These are phyloP conservation scores for Toxotes jaculatrix DNA, from an alignment of 2,113 vertebrate species.

Conservation along the genomic window DNA sequence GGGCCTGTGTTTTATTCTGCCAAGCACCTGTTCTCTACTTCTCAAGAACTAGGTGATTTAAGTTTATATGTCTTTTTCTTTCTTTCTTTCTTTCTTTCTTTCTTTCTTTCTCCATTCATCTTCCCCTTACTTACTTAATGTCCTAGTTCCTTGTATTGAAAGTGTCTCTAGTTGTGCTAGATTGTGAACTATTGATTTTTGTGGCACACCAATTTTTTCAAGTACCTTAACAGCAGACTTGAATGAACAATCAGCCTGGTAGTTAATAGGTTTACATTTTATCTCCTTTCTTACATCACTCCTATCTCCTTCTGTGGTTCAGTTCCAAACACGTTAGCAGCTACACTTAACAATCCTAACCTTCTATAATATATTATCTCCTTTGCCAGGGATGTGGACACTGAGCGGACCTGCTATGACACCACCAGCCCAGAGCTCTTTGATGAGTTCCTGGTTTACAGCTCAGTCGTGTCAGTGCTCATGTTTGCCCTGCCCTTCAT, in stretches of 20 bases:
- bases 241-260: background rate
- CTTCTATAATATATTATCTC: background rate
- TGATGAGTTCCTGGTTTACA: slow-evolving; percentile 91
- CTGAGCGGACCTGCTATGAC: slow-evolving; percentile 88
- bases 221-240: background rate
- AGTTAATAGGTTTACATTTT: background rate
- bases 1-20: slow-evolving; percentile 87
- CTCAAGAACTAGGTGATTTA: slow-evolving; percentile 84
- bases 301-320: background rate
- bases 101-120: background rate
- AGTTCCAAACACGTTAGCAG: background rate
- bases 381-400: slow-evolving; percentile 65
- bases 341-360: background rate
- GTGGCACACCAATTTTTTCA: background rate
- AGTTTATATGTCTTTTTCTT: background rate
- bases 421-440: slow-evolving; percentile 92
- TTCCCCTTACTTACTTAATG: background rate
- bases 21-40: slow-evolving; percentile 93
- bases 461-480: slow-evolving; percentile 88
- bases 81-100: background rate
- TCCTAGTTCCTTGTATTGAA: background rate
- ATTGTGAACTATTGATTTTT: slow-evolving; percentile 28
- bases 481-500: slow-evolving; percentile 92
- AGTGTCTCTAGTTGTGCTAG: slow-evolving; percentile 12
- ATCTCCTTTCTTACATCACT: background rate